Evolutionary conservation across 2,888 invertebrate species (phyloP).

Genomic region (Drosophila atripex): DNA sequence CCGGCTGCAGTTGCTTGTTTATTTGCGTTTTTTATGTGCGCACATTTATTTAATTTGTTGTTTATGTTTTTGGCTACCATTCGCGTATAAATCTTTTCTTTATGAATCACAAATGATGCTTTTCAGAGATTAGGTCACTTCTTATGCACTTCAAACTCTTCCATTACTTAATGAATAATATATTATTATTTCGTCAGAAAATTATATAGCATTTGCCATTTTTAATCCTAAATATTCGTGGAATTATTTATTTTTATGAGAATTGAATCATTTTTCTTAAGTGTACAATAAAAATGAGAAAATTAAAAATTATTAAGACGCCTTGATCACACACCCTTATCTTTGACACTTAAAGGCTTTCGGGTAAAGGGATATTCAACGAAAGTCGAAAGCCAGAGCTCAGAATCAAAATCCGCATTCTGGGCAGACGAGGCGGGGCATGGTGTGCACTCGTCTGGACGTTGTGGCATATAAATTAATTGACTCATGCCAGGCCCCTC

Average conservation of each 20-base stretch:
- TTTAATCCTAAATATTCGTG: background rate
- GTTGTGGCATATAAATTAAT: constrained; percentile 66
- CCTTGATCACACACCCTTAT: constrained; percentile 44
- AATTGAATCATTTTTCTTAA: background rate
- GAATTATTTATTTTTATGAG: background rate
- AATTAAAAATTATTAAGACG: background rate
- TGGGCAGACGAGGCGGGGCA: constrained; percentile 33
- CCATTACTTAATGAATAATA: background rate
- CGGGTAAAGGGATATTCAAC: constrained; percentile 7
- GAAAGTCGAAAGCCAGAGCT: constrained; percentile 4
- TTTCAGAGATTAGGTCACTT: background rate
- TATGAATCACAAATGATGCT: constrained; percentile 25
- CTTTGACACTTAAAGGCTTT: constrained; percentile 48
- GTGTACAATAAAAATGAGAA: too few species aligned
- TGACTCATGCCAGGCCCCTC: constrained; percentile 63
- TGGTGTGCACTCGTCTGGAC: constrained; percentile 67
- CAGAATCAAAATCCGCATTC: background rate
- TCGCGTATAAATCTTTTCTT: constrained; percentile 29
- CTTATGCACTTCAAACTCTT: constrained; percentile 6
- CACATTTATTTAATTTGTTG: constrained; percentile 56
- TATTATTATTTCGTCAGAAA: background rate
- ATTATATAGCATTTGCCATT: background rate
- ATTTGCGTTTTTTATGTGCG: constrained; percentile 33
- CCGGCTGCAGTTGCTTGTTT: constrained; percentile 28
- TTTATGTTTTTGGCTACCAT: constrained; percentile 46